Evolutionary conservation across 2,797 vertebrate genomes (phyloP).

Genomic region (Nannoperca obscura): DNA sequence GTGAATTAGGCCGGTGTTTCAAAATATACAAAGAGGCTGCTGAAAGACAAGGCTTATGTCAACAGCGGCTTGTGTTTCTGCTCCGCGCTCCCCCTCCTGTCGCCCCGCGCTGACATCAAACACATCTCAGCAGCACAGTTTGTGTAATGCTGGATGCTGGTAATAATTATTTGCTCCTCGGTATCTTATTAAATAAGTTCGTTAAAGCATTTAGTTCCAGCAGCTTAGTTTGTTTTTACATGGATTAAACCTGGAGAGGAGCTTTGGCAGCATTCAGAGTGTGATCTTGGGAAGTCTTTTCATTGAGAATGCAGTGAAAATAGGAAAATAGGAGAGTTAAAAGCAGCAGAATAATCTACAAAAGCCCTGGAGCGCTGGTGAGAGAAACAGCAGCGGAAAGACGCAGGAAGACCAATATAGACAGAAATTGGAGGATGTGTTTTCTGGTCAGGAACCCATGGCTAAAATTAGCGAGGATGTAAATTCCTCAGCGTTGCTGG

Average conservation of each 20-base stretch:
- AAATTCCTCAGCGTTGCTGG: conserved; percentile 84
- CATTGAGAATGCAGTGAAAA: conserved; percentile 48
- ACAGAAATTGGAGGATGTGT: conserved; percentile 88
- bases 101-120: conserved; percentile 65
- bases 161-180: conserved; percentile 63
- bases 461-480: conserved; percentile 88
- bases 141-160: conserved; percentile 50
- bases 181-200: conserved; percentile 55
- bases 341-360: conserved; percentile 51
- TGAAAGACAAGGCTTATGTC: conserved; percentile 66
- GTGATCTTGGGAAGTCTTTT: conserved; percentile 53
- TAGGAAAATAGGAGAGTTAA: conserved; percentile 55
- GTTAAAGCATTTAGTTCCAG: conserved; percentile 46
- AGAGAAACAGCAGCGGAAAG: conserved; percentile 62
- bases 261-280: conserved; percentile 37
- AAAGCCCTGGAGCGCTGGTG: conserved; percentile 46
- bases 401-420: conserved; percentile 85
- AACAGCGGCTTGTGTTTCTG: conserved; percentile 77
- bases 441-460: conserved; percentile 88
- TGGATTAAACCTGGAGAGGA: conserved; percentile 53
- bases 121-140: conserved; percentile 52
- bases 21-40: conserved; percentile 77
- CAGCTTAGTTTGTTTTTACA: conserved; percentile 56
- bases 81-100: conserved; percentile 45
- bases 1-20: conserved; percentile 68